These are phyloP conservation scores for Napeogenes sylphis DNA, from an alignment of 2,888 invertebrate genomes.

Conservation along the genomic window DNA sequence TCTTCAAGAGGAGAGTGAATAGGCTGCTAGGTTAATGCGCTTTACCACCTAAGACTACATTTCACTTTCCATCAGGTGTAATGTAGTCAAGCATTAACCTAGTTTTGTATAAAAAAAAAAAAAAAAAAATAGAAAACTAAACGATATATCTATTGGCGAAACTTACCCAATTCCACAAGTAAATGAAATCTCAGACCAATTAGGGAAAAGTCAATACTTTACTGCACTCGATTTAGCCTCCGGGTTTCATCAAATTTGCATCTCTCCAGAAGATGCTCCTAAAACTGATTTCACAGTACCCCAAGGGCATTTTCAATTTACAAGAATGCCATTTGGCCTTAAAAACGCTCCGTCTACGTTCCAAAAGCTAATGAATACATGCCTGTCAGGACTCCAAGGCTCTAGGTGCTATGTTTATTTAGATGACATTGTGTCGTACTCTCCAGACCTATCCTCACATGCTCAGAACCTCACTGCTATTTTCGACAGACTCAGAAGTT, in stretches of 20 bases:
- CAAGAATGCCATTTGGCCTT: too few relatives aligned
- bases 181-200: slow-evolving; percentile 28
- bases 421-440: slow-evolving; percentile 6
- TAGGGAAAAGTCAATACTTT: slow-evolving; percentile 31
- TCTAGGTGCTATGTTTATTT: not conserved
- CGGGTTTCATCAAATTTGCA: slow-evolving; percentile 24
- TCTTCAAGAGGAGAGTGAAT: too few relatives aligned
- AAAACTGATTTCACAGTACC: too few relatives aligned
- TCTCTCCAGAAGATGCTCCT: slow-evolving; percentile 8
- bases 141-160: slow-evolving; percentile 32
- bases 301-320: too few relatives aligned
- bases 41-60: too few relatives aligned
- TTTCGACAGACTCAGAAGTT: slow-evolving; percentile 12
- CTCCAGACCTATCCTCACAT: not conserved
- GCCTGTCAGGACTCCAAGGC: not conserved
- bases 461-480: slow-evolving; percentile 3
- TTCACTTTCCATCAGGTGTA: too few relatives aligned
- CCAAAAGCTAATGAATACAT: not conserved
- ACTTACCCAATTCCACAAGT: slow-evolving; percentile 28
- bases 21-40: too few relatives aligned
- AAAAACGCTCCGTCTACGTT: not conserved
- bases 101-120: too few relatives aligned
- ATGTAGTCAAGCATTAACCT: too few relatives aligned
- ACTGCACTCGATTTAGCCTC: slow-evolving; percentile 10
- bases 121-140: too few relatives aligned